phyloP scores from a whole-genome alignment of 2,888 invertebrate genomes.

The Smittia sp. region DNA sequence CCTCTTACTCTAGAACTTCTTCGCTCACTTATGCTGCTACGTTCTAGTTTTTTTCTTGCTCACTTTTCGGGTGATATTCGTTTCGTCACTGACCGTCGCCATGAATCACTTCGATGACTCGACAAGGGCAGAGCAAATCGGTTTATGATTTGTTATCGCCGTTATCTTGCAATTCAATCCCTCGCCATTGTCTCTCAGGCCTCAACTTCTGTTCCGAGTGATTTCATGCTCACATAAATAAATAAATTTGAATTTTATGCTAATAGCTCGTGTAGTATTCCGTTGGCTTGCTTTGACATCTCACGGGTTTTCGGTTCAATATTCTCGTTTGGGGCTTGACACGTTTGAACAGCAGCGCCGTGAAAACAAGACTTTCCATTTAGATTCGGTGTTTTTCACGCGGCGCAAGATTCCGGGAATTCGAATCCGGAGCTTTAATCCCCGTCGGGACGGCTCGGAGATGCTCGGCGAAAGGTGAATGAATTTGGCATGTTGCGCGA shows the following conservation, averaged over 20 bases:
- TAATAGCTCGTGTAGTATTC: not conserved
- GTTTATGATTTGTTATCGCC: not conserved
- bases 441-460: not conserved
- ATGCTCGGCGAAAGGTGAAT: slow-evolving; percentile 26
- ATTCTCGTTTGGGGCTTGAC: slow-evolving; percentile 17
- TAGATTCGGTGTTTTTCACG: not conserved
- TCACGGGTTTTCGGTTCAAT: slow-evolving; percentile 15
- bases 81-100: slow-evolving; percentile 1
- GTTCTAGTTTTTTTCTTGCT: slow-evolving; percentile 27
- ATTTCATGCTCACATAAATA: slow-evolving; percentile 1
- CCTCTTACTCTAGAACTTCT: slow-evolving; percentile 35
- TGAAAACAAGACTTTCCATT: not conserved
- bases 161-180: not conserved
- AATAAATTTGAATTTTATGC: slow-evolving; percentile 12
- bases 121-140: not conserved
- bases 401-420: not conserved
- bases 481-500: slow-evolving; percentile 18
- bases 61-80: not conserved
- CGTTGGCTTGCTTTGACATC: not conserved
- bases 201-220: not conserved
- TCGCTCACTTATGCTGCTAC: not conserved
- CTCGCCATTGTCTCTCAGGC: not conserved
- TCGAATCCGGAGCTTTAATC: too few species aligned
- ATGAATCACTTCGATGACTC: not conserved
- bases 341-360: not conserved